Evolutionary conservation across 1,140 invertebrate species (phyloP).

Genomic region (Mactra quadrangularis): DNA sequence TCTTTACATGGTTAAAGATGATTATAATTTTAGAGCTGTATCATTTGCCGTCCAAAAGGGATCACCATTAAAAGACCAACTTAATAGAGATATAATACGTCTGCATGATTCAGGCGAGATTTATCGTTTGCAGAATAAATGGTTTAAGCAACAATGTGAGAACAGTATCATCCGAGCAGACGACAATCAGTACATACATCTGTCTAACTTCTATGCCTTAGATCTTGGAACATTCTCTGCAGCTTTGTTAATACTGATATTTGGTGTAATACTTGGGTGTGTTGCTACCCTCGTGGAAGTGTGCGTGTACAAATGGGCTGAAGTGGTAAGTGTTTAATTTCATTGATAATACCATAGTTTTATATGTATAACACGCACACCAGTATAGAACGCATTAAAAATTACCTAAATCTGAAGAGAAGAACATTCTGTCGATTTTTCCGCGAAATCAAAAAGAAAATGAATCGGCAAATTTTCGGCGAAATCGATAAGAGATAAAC

Average conservation of each 20-base stretch:
- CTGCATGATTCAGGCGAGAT: slow-evolving; percentile 63
- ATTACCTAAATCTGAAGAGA: too few species aligned
- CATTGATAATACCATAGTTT: too few species aligned
- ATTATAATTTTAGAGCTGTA: slow-evolving; percentile 42
- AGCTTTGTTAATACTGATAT: slow-evolving; percentile 68
- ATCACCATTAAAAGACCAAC: slow-evolving; percentile 9
- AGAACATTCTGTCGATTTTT: too few species aligned
- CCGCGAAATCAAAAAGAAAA: too few species aligned
- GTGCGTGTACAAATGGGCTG: slow-evolving; percentile 67
- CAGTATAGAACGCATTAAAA: too few species aligned
- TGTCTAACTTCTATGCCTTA: slow-evolving; percentile 55
- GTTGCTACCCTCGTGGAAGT: slow-evolving; percentile 67
- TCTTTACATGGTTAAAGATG: slow-evolving; percentile 66
- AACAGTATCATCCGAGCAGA: slow-evolving; percentile 28
- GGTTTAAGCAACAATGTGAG: slow-evolving; percentile 67
- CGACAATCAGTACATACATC: not conserved
- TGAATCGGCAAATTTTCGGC: too few species aligned
- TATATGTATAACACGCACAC: too few species aligned
- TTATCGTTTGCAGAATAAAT: slow-evolving; percentile 64
- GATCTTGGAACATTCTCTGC: slow-evolving; percentile 72
- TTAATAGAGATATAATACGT: slow-evolving; percentile 62
- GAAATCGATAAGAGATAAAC: too few species aligned
- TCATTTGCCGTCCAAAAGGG: slow-evolving; percentile 53
- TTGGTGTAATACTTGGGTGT: slow-evolving; percentile 67
- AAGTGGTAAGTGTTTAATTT: slow-evolving; percentile 51